Base-by-base conservation (phyloP, 2,113 vertebrate genomes). In the Oreochromis spilurus region DNA sequence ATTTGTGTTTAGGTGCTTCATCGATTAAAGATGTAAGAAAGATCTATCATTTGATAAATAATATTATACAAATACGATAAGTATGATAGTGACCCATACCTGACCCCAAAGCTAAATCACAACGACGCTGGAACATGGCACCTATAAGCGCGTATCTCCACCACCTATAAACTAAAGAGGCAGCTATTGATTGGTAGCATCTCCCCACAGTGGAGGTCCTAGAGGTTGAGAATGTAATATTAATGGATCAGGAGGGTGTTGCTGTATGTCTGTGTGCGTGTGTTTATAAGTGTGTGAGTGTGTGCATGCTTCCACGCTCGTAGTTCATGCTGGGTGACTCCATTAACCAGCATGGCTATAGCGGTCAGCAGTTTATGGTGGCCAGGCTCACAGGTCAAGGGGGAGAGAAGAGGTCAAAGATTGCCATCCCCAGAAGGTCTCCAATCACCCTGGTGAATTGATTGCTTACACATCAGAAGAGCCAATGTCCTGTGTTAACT, bases 91-190 rank as follows among this genome's bases (percentile, higher is more conserved):
- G 89, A 93, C 92, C 92, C n/a, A 14, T 57, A 67, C 84, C 90
- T 81, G 91, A 95, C 93, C 96, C 82, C 81, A 57, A 62, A 70
- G 31, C 83, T 96, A 96, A 96, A 96, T 96, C 95, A 96, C 83
- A 91, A 67, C 89, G 93, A 93, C 93, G 88, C 48, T 24, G 60
- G 88, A 92, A 91, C 91, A 86, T 83, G 89, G 92, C 86, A 89
- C 79, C 81, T 93, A 87, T 91, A 83, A 94, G 94, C 87, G 90
- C 91, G 90, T 86, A 90, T 82, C 88, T 89, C 77, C 9, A 34
- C 82, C 13, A 40, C 92, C 95, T 91, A 96, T 97, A 96, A 97
- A 96, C 95, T 93, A 95, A 95, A 94, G 83, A 95, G 96, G 93
- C 96, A 93, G 92, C 29, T 97, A 97, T 97, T 96, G 96, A 97